phyloP scores from a whole-genome alignment of 1,140 invertebrate genomes.

The Macrotrachela quadricornifera region DNA sequence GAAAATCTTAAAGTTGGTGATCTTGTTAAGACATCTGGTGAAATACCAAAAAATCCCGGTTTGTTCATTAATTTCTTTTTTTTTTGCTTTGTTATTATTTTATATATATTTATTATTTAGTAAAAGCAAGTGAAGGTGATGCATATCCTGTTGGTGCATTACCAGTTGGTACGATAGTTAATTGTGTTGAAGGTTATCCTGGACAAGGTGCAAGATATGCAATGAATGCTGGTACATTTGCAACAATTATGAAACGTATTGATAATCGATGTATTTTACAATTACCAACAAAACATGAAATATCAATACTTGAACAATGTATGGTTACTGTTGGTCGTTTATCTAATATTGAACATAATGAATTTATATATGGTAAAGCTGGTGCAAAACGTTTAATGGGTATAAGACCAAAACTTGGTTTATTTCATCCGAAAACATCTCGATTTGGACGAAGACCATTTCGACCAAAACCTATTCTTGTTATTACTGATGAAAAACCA shows the following conservation, averaged over 20 bases:
- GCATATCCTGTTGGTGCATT: constrained; percentile 79
- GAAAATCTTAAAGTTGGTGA: constrained; percentile 81
- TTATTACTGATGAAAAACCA: background rate
- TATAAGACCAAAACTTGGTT: constrained; percentile 64
- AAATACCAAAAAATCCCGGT: constrained; percentile 55
- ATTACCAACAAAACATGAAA: constrained; percentile 50
- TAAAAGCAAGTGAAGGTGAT: constrained; percentile 67
- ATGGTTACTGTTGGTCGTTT: constrained; percentile 74
- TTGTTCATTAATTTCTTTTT: constrained; percentile 31
- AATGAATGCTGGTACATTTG: constrained; percentile 55
- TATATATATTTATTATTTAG: constrained; percentile 29
- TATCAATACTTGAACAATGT: constrained; percentile 53
- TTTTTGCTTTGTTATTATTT: constrained; percentile 17
- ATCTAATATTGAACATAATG: constrained; percentile 52
- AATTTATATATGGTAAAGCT: constrained; percentile 2
- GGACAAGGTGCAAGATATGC: constrained; percentile 50
- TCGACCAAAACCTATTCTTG: constrained; percentile 17
- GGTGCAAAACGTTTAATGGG: constrained; percentile 34
- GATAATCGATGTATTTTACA: constrained; percentile 51
- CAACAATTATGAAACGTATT: constrained; percentile 48
- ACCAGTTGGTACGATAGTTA: constrained; percentile 55
- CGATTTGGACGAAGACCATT: constrained; percentile 64
- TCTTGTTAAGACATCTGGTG: constrained; percentile 56
- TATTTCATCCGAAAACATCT: constrained; percentile 74
- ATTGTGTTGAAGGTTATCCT: constrained; percentile 56